Evolutionary conservation across 2,888 invertebrate species (phyloP), one percentile per base, ranked within the genome.

Genomic region (Aspidiotus destructor): DNA sequence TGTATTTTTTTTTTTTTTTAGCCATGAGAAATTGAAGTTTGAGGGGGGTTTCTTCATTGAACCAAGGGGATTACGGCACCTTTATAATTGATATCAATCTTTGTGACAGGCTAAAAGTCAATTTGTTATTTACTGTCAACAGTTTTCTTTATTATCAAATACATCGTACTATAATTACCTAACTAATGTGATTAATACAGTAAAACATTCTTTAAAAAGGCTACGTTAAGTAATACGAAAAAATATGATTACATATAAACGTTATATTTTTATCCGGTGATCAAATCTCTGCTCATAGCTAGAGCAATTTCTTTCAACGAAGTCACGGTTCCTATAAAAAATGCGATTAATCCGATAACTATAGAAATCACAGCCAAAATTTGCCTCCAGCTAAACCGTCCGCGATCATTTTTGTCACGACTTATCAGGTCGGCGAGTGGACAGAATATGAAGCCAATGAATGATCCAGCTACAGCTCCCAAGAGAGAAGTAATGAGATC

Each of bases 401-500:
- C 82, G 2, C 81, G 78, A 62, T 81, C 82, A 72, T 73, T 72
- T 9, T 84, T 84, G 75, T 85, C 86, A 70, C 81, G 79, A 0
- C 84, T 81, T 8, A 92, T 86, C 72, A 93, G 79, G 74, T 95
- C 89, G 71, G 95, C 86, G 69, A 92, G 81, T 0, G 94, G 90
- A 1, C 95, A 95, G 76, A 95, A 89, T 53, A 95, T 82, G 52
- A 96, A 81, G 0, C 93, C 93, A 71, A 96, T 79, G 0, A 90
- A 86, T 7, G 93, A 88, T 73, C 92, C 90, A 76, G 92, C 91
- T 0, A 95, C 83, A 0, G 95, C 92, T 7, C 96, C 96, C 41
- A 96, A 90, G 71, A 96, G 78, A 0, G 94, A 93, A 73, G 96
- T 95, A 78, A 95, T 90, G 1, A 92, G 80, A 3, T 87, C 87